Evolutionary conservation across 1,140 invertebrate genomes (phyloP).

Genomic region (Amphibalanus amphitrite): DNA sequence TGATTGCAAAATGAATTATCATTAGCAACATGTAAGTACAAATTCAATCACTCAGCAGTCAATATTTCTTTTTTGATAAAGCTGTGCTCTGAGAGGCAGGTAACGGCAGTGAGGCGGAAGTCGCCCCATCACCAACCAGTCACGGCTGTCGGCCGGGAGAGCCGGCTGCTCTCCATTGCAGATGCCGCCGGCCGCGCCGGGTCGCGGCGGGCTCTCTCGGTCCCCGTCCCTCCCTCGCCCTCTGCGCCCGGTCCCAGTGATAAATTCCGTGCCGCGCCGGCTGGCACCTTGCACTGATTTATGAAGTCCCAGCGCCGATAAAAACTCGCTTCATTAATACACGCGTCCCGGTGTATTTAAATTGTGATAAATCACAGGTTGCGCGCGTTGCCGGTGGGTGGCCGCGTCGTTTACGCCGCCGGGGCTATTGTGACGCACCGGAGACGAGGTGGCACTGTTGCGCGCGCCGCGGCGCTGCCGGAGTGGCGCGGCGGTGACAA

Average conservation of each 20-base stretch:
- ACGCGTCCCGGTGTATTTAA: not conserved
- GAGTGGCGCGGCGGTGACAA: not conserved
- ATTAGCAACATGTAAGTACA: too few species aligned
- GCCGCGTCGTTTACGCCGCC: not conserved
- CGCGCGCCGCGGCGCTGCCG: too few species aligned
- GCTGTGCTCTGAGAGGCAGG: too few species aligned
- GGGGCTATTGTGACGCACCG: not conserved
- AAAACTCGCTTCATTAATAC: not conserved
- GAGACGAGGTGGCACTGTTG: not conserved
- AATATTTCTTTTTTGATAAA: too few species aligned
- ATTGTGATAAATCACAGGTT: not conserved
- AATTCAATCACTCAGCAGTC: too few species aligned
- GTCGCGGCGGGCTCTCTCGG: too few species aligned
- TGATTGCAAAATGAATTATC: too few species aligned
- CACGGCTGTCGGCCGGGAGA: too few species aligned
- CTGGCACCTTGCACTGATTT: not conserved
- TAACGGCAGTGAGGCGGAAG: too few species aligned
- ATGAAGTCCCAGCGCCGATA: not conserved
- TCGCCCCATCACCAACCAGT: not conserved
- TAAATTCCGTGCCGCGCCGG: not conserved
- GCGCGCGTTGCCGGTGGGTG: not conserved
- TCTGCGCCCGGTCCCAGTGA: not conserved
- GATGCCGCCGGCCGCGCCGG: not conserved
- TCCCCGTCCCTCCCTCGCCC: too few species aligned
- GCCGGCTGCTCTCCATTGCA: not conserved